Conservation (phyloP, 2,888 invertebrate species). For the Cordilura impudica region DNA sequence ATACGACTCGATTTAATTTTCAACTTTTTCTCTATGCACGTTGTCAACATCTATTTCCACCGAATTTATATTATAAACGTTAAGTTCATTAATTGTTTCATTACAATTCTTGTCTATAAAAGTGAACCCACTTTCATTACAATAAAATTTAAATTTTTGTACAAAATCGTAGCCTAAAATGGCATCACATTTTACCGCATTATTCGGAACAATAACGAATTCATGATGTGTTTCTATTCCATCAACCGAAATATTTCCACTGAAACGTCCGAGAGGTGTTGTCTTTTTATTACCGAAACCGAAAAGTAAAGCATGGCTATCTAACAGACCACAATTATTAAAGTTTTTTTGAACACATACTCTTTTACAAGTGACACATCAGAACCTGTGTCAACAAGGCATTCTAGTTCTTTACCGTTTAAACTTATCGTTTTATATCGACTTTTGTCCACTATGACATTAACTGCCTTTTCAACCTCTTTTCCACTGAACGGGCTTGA, state of each 20-base stretch:
- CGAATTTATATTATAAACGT: background rate
- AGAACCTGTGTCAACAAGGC: slow-evolving; percentile 22
- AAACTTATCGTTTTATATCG: background rate
- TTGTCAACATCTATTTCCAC: slow-evolving; percentile 3
- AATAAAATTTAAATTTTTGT: slow-evolving; percentile 12
- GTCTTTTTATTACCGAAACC: slow-evolving; percentile 25
- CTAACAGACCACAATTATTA: no score
- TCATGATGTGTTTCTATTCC: slow-evolving; percentile 16
- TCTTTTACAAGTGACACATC: no score
- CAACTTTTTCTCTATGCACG: slow-evolving; percentile 1
- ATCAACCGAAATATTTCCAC: slow-evolving; percentile 4
- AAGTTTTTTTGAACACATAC: no score
- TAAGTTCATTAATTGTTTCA: background rate
- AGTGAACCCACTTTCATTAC: slow-evolving; percentile 23
- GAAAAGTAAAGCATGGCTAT: background rate
- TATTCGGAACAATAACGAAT: slow-evolving; percentile 40
- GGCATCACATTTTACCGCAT: slow-evolving; percentile 36
- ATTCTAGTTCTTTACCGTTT: slow-evolving; percentile 8
- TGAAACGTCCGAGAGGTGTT: slow-evolving; percentile 3
- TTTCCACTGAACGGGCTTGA: no score
- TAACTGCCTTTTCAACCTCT: no score
- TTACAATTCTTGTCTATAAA: slow-evolving; percentile 12
- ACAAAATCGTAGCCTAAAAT: slow-evolving; percentile 45
- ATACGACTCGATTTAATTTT: background rate
- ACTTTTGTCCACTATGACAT: slow-evolving; percentile 5